A percentile compares a stretch with the other conserved stretches of the same genome.
phyloP scores from a whole-genome alignment of 2,888 invertebrate species.

The Agrochola circellaris region DNA sequence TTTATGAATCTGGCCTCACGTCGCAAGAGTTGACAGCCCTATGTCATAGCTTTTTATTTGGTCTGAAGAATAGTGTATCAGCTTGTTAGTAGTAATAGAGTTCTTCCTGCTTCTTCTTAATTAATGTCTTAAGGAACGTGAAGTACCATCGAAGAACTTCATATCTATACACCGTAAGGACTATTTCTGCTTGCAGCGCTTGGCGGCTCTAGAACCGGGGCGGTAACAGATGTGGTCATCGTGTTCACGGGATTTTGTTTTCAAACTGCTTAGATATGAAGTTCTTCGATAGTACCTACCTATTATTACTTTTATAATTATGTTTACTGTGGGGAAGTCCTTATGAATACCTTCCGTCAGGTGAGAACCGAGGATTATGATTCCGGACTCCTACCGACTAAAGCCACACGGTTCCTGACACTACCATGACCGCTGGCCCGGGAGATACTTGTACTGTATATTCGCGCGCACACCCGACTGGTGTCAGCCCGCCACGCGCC shows the following conservation, averaged over 20 bases:
- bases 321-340: not conserved
- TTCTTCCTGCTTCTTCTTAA: conserved; percentile 20
- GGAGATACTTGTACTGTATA: not conserved
- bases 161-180: no score
- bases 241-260: no score
- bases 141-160: no score
- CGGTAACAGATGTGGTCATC: no score
- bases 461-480: not conserved
- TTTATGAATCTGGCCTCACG: no score
- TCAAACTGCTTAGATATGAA: no score
- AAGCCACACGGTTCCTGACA: not conserved
- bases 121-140: not conserved
- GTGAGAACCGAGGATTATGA: not conserved
- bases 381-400: not conserved
- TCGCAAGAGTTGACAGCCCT: no score
- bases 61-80: not conserved
- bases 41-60: no score
- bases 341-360: not conserved
- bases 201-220: no score
- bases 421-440: not conserved
- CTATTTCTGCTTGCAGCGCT: no score
- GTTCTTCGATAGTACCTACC: no score
- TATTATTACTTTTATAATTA: not conserved
- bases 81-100: conserved; percentile 12
- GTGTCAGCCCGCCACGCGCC: not conserved